These are phyloP conservation scores for Cottus gobio DNA, from an alignment of 2,113 vertebrate genomes.

Conservation along the genomic window DNA sequence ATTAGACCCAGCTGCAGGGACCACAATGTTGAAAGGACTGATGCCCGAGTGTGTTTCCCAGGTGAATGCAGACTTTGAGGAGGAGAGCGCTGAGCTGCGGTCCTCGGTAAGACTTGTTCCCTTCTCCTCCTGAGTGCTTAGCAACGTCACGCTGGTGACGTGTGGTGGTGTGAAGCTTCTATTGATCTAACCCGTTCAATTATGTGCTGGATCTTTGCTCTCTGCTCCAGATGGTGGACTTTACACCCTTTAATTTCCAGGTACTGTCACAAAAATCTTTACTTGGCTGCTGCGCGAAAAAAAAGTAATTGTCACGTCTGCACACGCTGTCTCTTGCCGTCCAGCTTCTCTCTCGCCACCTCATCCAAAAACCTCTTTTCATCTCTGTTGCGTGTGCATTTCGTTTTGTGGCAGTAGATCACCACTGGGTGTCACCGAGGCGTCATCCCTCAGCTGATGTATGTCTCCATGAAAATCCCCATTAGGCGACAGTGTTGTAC, in stretches of 20 bases:
- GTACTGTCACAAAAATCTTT: conserved; percentile 67
- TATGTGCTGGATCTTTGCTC: conserved; percentile 63
- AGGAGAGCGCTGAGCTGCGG: conserved; percentile 92
- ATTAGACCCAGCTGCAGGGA: not conserved
- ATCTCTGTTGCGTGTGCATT: not conserved
- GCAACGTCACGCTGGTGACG: not conserved
- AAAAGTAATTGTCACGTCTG: not conserved
- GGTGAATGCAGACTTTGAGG: conserved; percentile 96
- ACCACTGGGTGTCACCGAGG: conserved; percentile 61
- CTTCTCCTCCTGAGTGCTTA: not conserved
- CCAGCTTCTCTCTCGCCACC: not conserved
- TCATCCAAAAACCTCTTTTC: not conserved
- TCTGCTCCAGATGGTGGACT: conserved; percentile 82
- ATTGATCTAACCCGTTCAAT: conserved; percentile 15
- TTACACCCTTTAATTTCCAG: conserved; percentile 87
- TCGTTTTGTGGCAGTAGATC: conserved; percentile 9
- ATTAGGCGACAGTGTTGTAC: conserved; percentile 61
- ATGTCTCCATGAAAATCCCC: conserved; percentile 24
- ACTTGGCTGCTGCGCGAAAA: conserved; percentile 5
- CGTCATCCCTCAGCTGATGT: not conserved
- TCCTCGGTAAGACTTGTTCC: conserved; percentile 88
- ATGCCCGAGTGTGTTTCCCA: conserved; percentile 72
- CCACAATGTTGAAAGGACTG: not conserved
- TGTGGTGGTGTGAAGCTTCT: too few species aligned
- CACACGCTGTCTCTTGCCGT: conserved; percentile 1